Evolutionary conservation across 2,888 invertebrate genomes (phyloP), one percentile per base, ranked within the genome.

Genomic region (Lasioglossum vierecki): DNA sequence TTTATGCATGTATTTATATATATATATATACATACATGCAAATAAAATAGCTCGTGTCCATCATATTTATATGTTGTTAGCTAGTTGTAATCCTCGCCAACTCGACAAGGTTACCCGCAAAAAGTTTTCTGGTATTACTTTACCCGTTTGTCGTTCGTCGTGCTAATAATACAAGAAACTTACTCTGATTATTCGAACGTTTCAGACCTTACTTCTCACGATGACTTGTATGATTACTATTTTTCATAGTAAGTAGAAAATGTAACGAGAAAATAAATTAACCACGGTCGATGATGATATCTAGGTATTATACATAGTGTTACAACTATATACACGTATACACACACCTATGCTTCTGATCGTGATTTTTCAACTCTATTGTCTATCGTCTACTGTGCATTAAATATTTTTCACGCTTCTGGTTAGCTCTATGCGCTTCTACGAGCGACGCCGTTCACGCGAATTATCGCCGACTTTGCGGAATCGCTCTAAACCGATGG

Each of bases 81-180:
- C 41, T 76, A 30, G n/a, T 70, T 68, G 49, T 39, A 76, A 76
- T 70, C 41, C 44, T 46, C 11, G 30, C 53, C 49, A 79, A n/a
- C 30, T 22, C 39, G 15, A 39, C 68, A 80, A 80, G 76, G 66
- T 68, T 57, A 13, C 44, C 75, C 75, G 6, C 70, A 71, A 26
- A 35, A 15, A 6, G 4, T 30, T 41, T 53, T 41, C 41, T 60
- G 13, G 44, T 63, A 44, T 76, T 63, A 76, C 63, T 60, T 76
- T 76, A 76, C 60, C 26, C 18, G 11, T n/a, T 30, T 30, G 5
- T 26, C 30, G 30, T 30, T 30, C 30, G 15, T 63, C 26, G 15
- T 15, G 30, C 15, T 15, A 18, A 30, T 63, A 30, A 30, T 30
- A 26, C 15, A 8, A 30, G 18, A 18, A 30, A 35, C 18, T 39